Evolutionary conservation across 92 coral and sea anemone species (phyloP).

Genomic region (Phenganax stokvisi): DNA sequence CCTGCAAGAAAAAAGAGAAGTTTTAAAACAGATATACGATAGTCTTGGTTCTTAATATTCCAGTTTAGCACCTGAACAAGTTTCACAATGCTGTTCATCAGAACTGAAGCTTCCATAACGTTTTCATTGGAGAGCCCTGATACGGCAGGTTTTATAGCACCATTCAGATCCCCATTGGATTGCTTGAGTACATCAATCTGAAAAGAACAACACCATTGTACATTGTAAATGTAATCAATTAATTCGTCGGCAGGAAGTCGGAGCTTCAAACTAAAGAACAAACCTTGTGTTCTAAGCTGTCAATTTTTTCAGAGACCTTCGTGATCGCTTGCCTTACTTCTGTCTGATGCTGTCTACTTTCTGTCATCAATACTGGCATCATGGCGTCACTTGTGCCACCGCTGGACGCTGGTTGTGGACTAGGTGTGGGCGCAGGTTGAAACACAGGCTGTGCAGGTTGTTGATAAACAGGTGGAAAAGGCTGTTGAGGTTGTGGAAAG

Average conservation of each 20-base stretch:
- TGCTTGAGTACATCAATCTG: slow-evolving; percentile 32
- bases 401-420: slow-evolving; percentile 53
- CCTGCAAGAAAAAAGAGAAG: slow-evolving; percentile 45
- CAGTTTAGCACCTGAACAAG: slow-evolving; percentile 63
- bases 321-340: slow-evolving; percentile 89
- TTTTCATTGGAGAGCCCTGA: slow-evolving; percentile 59
- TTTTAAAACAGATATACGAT: neutral
- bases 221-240: neutral
- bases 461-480: slow-evolving; percentile 55
- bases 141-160: slow-evolving; percentile 31
- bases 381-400: slow-evolving; percentile 81
- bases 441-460: slow-evolving; percentile 55
- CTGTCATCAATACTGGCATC: slow-evolving; percentile 95
- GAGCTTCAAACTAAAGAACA: neutral
- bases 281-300: slow-evolving; percentile 78
- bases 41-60: neutral
- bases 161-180: slow-evolving; percentile 18
- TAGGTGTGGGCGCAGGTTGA: slow-evolving; percentile 54
- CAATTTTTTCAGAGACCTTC: slow-evolving; percentile 86
- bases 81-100: slow-evolving; percentile 76
- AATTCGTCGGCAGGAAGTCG: neutral
- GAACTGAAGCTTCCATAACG: slow-evolving; percentile 82
- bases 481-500: slow-evolving; percentile 52
- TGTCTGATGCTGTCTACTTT: slow-evolving; percentile 90
- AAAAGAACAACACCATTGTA: neutral